Conservation (phyloP, 2,797 vertebrate species). For the Vireo griseus region DNA sequence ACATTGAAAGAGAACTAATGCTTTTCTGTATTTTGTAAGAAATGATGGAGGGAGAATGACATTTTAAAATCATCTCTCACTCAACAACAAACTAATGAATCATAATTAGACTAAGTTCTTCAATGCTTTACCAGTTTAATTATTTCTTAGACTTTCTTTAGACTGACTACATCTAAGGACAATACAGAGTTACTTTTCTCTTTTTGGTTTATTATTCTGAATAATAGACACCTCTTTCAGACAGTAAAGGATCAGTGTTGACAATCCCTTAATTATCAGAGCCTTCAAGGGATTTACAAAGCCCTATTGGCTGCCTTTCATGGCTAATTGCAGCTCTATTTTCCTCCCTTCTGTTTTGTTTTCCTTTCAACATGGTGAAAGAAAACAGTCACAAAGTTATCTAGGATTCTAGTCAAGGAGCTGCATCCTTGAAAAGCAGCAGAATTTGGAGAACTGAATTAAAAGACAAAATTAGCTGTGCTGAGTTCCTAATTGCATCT, state of each 20-base stretch:
- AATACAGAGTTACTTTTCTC: not conserved
- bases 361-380: not conserved
- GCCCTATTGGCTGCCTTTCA: not conserved
- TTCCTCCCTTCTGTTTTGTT: not conserved
- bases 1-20: not conserved
- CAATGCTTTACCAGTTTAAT: not conserved
- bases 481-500: not conserved
- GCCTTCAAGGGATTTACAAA: slow-evolving; percentile 11
- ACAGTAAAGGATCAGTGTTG: not conserved
- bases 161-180: not conserved
- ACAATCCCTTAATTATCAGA: slow-evolving; percentile 6
- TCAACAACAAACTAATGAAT: not conserved
- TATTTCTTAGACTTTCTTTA: not conserved
- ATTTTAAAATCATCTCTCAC: not conserved
- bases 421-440: not conserved
- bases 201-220: not conserved
- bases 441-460: not conserved
- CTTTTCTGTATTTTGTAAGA: not conserved
- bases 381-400: not conserved
- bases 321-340: not conserved
- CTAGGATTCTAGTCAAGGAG: not conserved
- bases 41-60: not conserved
- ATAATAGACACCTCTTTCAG: not conserved
- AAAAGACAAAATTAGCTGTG: not conserved
- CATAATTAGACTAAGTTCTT: not conserved